Conservation (phyloP, 2,797 vertebrate species). For the Chromis chromis region DNA sequence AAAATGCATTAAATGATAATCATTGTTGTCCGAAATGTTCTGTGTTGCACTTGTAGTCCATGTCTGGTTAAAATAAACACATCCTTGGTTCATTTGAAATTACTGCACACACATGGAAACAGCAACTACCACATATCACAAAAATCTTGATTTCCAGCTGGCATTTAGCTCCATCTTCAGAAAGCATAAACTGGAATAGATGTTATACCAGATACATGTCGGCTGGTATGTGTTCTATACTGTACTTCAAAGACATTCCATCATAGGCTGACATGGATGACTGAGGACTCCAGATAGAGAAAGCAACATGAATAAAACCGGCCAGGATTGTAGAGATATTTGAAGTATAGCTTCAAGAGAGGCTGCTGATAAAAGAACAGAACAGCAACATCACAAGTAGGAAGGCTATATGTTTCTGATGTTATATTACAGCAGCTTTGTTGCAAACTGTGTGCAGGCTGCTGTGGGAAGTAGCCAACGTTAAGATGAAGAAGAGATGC, state of each 20-base stretch:
- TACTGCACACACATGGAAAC: background rate
- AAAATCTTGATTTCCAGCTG: background rate
- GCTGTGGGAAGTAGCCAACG: background rate
- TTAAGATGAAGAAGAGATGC: background rate
- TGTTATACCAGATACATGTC: background rate
- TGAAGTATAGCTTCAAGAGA: background rate
- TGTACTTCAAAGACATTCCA: constrained; percentile 7
- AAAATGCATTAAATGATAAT: background rate
- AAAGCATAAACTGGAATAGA: background rate
- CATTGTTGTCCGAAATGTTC: no score
- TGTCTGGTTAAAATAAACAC: background rate
- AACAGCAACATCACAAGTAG: background rate
- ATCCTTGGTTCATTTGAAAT: background rate
- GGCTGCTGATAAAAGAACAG: background rate
- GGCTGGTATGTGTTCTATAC: constrained; percentile 11
- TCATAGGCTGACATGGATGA: background rate
- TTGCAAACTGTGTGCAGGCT: background rate
- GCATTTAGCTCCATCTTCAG: background rate
- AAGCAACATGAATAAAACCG: background rate
- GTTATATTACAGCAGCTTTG: background rate
- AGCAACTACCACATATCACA: background rate
- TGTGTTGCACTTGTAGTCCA: background rate
- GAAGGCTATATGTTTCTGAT: background rate
- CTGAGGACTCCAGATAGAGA: constrained; percentile 6
- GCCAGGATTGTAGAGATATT: background rate